phyloP scores from a whole-genome alignment of 2,888 invertebrate species.

The Osmoderma eremita region DNA sequence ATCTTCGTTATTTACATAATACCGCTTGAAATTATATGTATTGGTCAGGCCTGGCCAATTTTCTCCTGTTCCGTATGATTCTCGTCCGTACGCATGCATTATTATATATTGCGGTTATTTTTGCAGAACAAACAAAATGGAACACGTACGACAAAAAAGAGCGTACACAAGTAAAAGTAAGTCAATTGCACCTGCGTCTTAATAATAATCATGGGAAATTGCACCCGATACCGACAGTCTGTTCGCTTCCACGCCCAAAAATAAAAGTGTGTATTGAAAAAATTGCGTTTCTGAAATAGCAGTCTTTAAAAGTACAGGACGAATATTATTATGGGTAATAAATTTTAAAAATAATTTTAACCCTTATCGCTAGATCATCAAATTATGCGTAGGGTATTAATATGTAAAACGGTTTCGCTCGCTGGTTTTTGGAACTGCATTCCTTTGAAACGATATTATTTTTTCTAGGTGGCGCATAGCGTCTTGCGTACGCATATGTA shows the following conservation, averaged over 20 bases:
- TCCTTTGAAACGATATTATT: neutral
- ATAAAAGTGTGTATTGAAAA: conserved; percentile 16
- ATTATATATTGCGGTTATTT: conserved; percentile 13
- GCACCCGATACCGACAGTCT: conserved; percentile 20
- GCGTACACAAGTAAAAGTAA: conserved; percentile 24
- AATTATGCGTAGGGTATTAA: conserved; percentile 30
- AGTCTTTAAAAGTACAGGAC: conserved; percentile 14
- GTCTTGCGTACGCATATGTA: neutral
- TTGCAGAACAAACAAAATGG: conserved; percentile 1
- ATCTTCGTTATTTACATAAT: conserved; percentile 40
- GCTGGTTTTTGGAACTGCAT: conserved; percentile 15
- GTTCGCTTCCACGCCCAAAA: conserved; percentile 23
- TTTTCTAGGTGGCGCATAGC: neutral
- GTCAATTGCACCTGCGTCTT: conserved; percentile 41
- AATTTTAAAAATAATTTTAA: conserved; percentile 34
- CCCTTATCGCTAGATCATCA: conserved; percentile 20
- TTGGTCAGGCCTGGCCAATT: conserved; percentile 32
- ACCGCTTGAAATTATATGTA: conserved; percentile 38
- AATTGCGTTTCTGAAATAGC: conserved; percentile 32
- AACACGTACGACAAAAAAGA: conserved; percentile 13
- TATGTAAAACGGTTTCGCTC: conserved; percentile 24
- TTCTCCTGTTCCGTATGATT: conserved; percentile 19
- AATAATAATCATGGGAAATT: conserved; percentile 36
- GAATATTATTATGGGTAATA: conserved; percentile 31
- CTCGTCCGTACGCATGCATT: neutral